Evolutionary conservation across 2,888 invertebrate species (phyloP).

Genomic region (Ochropleura plecta): DNA sequence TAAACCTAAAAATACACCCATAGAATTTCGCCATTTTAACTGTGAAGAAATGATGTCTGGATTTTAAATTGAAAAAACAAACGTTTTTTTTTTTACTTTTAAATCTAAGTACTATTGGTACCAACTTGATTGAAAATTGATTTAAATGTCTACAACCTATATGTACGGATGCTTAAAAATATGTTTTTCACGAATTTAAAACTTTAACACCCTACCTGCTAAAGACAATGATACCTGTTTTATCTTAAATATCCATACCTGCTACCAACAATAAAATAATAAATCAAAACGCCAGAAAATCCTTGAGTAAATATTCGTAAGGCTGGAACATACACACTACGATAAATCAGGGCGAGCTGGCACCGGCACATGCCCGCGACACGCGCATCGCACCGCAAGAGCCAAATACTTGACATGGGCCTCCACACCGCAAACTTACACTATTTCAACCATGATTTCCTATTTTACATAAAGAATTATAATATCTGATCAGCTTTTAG

Average conservation of each 20-base stretch:
- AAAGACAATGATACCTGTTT: conserved; percentile 33
- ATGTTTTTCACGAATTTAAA: neutral
- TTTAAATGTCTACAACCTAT: neutral
- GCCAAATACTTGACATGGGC: conserved; percentile 63
- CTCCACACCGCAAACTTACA: conserved; percentile 62
- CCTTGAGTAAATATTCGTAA: conserved; percentile 64
- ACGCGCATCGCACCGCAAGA: conserved; percentile 66
- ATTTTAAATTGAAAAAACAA: neutral
- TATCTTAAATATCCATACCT: conserved; percentile 54
- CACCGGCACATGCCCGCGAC: conserved; percentile 69
- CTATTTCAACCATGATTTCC: conserved; percentile 43
- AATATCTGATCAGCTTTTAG: conserved; percentile 24
- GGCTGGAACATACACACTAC: conserved; percentile 51
- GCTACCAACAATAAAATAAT: conserved; percentile 52
- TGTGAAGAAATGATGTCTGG: neutral
- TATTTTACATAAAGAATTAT: conserved; percentile 26
- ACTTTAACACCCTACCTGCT: conserved; percentile 5
- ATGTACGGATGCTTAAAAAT: no score
- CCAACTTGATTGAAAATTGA: neutral
- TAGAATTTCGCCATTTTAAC: neutral
- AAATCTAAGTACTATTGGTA: neutral
- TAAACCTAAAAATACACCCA: neutral
- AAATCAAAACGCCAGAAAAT: conserved; percentile 61
- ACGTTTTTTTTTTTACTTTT: neutral
- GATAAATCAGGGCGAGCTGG: conserved; percentile 68